Percentiles rank a stretch among this genome's conserved stretches.
Conservation (phyloP, 2,888 invertebrate genomes). For the Phania funesta region DNA sequence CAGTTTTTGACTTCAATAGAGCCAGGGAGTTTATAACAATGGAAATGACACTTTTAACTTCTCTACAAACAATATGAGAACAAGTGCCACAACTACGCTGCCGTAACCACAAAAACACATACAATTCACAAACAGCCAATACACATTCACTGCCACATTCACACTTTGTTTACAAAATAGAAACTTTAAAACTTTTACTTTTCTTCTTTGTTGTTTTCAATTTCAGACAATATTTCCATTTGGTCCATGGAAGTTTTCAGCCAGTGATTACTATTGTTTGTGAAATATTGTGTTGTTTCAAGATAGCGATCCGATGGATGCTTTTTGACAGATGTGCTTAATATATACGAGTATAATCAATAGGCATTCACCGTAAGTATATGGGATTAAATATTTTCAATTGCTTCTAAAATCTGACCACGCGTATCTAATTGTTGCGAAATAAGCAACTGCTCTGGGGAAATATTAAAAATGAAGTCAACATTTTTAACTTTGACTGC, state of each 20-base stretch:
- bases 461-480: too few species aligned
- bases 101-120: slow-evolving; percentile 2
- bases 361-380: too few species aligned
- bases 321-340: too few species aligned
- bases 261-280: not conserved
- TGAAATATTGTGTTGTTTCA: too few species aligned
- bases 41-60: slow-evolving; percentile 39
- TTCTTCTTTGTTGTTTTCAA: slow-evolving; percentile 9
- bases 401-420: too few species aligned
- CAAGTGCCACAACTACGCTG: slow-evolving; percentile 27
- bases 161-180: slow-evolving; percentile 10
- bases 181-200: slow-evolving; percentile 17
- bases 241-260: slow-evolving; percentile 16
- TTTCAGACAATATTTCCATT: slow-evolving; percentile 12
- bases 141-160: slow-evolving; percentile 32
- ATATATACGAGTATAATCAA: too few species aligned
- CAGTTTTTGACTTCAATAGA: slow-evolving; percentile 35
- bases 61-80: slow-evolving; percentile 36
- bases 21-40: slow-evolving; percentile 13
- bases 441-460: too few species aligned
- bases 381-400: too few species aligned
- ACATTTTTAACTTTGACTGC: too few species aligned
- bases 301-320: too few species aligned
- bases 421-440: too few species aligned
- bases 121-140: not conserved